phyloP scores from a whole-genome alignment of 2,113 vertebrate genomes.

The Noctilio leporinus region DNA sequence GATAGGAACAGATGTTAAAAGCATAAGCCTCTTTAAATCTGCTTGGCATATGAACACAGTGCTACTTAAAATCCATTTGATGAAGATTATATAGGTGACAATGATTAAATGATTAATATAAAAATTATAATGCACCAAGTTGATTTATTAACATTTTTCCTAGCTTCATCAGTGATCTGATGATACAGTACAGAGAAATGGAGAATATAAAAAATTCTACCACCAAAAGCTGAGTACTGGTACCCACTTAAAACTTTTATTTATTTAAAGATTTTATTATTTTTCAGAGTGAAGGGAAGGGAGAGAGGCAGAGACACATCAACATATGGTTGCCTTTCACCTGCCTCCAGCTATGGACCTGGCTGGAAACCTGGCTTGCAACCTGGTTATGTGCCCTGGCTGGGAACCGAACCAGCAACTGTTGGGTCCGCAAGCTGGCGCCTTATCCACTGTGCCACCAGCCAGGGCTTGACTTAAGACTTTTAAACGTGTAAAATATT shows the following conservation, averaged over 20 bases:
- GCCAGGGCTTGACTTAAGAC: no score
- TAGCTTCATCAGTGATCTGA: background rate
- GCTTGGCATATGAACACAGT: background rate
- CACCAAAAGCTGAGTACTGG: background rate
- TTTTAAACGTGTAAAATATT: background rate
- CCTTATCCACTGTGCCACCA: no score
- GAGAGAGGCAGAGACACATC: no score
- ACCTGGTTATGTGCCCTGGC: no score
- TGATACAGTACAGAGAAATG: background rate
- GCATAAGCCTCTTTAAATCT: background rate
- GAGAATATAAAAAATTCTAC: background rate
- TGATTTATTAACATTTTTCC: background rate
- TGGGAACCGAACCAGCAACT: no score
- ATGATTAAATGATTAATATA: background rate
- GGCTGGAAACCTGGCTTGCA: no score
- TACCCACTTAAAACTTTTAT: background rate
- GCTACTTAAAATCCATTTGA: background rate
- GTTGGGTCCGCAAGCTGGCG: no score
- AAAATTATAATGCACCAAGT: background rate
- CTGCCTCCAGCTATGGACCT: no score
- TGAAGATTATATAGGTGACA: background rate
- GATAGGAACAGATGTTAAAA: background rate
- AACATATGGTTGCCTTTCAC: no score
- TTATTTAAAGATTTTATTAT: no score
- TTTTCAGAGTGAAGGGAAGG: no score